These are phyloP conservation scores for Andrena bucephala DNA, from an alignment of 2,888 invertebrate species.

Conservation along the genomic window DNA sequence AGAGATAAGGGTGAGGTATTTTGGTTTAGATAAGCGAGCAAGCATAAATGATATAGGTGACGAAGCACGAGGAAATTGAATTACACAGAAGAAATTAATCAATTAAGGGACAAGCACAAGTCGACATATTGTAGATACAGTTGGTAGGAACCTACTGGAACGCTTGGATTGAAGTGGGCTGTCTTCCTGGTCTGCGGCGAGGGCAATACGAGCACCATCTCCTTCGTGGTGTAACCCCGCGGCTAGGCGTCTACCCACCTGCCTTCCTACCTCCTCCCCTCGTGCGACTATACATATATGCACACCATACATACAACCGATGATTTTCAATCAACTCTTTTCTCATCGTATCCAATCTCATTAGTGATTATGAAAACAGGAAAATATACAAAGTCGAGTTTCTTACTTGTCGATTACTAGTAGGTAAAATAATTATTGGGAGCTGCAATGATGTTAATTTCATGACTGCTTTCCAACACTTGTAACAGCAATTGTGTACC, in stretches of 20 bases:
- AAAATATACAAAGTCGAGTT: constrained; percentile 9
- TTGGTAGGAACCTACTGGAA: constrained; percentile 91
- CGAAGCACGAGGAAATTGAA: constrained; percentile 50
- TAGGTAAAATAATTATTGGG: not conserved
- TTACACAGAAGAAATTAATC: constrained; percentile 36
- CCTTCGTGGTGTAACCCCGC: constrained; percentile 86
- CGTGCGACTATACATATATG: constrained; percentile 83
- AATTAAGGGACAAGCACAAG: constrained; percentile 61
- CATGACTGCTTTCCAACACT: not conserved
- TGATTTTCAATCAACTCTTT: constrained; percentile 31
- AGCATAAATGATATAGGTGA: constrained; percentile 45
- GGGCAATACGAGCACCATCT: constrained; percentile 86
- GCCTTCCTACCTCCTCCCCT: constrained; percentile 84
- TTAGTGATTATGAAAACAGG: not conserved
- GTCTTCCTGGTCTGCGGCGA: constrained; percentile 91
- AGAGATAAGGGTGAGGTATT: not conserved
- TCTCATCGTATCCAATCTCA: constrained; percentile 24
- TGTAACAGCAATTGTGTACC: not conserved
- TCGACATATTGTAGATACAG: constrained; percentile 66
- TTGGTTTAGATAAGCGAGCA: constrained; percentile 1
- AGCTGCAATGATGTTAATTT: constrained; percentile 19
- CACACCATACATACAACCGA: constrained; percentile 73
- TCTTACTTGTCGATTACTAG: not conserved
- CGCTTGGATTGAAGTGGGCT: constrained; percentile 93
- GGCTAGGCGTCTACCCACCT: constrained; percentile 86